Base-by-base conservation (phyloP, 2,797 vertebrate species). In the Fistularia commersonii region DNA sequence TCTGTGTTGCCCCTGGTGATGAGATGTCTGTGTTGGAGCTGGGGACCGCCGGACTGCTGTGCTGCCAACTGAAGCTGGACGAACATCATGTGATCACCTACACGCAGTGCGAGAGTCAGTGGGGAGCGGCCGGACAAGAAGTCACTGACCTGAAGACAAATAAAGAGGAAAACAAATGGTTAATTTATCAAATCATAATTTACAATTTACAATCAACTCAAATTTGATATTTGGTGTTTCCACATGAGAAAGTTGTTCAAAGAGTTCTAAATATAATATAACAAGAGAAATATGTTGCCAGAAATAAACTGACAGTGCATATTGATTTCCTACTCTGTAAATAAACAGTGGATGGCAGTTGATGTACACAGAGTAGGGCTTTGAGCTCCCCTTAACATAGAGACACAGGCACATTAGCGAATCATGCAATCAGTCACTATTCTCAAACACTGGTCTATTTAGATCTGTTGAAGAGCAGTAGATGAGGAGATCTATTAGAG, bases 81-180 rank as follows among this genome's bases (percentile, higher is more conserved):
- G 44, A 96, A 96, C 94, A 97, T 95, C 94, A 97, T 95, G 77
- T 95, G 94, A 69, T 96, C 95, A 0, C 95, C 95, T 1, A 98
- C 96, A 0, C 95, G 92, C 57, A 98, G 88, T 0, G 95, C 95
- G 67, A 98, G 89, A 36, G 96, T 97, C 79, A 98, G 85, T 0
- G 96, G 96, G 0, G 94, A 98, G 47, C 95, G 93, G 11, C 96
- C 96, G 0, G 94, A 98, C 77, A 98, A 80, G 83, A 98, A 98
- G 81, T 98, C 96, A 42, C 93, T 95, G 87, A 98, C 95, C 96
- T 98, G 87, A 3, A 40, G 41, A 60, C 6, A 61, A 32, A 72
- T 40, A 11, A 31, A 13, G 32, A 1, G 14, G 6, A 52, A 32
- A 1, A 1, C 23, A 45, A 15, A 54, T 6, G 7, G 47, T 31